Percentiles rank a stretch among this genome's conserved stretches.
Conservation (phyloP, 1,140 invertebrate species). For the Piezodorus guildinii region DNA sequence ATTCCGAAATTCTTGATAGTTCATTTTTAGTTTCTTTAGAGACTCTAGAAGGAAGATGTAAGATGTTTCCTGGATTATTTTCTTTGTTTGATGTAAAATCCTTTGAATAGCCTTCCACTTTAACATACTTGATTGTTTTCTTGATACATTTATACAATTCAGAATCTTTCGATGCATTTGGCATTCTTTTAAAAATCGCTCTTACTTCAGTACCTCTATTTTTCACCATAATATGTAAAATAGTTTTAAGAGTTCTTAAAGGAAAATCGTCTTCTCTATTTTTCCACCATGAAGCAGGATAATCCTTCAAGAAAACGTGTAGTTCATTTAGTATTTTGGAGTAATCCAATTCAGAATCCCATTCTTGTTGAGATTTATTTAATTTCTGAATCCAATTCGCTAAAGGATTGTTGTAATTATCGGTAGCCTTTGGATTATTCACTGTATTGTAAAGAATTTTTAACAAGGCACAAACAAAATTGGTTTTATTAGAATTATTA, state of each 20-base stretch:
- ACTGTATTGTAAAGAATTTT: slow-evolving; percentile 28
- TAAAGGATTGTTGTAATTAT: slow-evolving; percentile 28
- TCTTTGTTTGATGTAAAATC: neutral
- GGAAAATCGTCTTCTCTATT: slow-evolving; percentile 28
- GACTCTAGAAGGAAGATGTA: slow-evolving; percentile 34
- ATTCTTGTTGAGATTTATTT: slow-evolving; percentile 28
- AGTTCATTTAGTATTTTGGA: slow-evolving; percentile 26
- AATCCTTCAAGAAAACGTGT: slow-evolving; percentile 30
- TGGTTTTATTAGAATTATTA: slow-evolving; percentile 29
- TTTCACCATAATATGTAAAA: slow-evolving; percentile 30
- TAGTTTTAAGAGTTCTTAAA: slow-evolving; percentile 30
- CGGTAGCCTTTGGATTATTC: slow-evolving; percentile 5
- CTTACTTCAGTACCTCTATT: slow-evolving; percentile 26
- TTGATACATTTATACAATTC: slow-evolving; percentile 24
- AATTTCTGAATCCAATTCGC: slow-evolving; percentile 31
- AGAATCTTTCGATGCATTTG: slow-evolving; percentile 21
- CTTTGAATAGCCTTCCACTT: slow-evolving; percentile 14
- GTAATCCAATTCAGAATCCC: slow-evolving; percentile 29
- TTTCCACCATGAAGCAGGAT: slow-evolving; percentile 30
- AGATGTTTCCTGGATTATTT: neutral
- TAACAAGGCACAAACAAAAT: slow-evolving; percentile 28
- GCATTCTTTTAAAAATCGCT: slow-evolving; percentile 17
- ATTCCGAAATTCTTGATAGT: slow-evolving; percentile 79
- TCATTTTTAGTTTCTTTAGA: slow-evolving; percentile 67
- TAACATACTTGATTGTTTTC: slow-evolving; percentile 29